Evolutionary conservation across 2,888 invertebrate genomes (phyloP), one percentile per base, ranked within the genome.

Genomic region (Bombylius discolor): DNA sequence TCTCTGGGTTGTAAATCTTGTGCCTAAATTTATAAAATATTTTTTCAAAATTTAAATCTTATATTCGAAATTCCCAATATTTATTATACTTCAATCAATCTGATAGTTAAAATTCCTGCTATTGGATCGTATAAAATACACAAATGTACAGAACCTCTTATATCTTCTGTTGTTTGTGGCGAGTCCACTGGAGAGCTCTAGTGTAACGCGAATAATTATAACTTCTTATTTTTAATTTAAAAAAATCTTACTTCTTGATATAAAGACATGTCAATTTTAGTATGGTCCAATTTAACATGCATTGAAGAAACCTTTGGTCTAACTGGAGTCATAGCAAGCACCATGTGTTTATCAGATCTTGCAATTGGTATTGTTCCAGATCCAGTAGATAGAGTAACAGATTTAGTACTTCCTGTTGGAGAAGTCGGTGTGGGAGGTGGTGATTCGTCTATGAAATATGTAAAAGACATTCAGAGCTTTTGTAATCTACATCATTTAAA

Each of bases 211-310:
- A 32, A 34, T 46, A 9, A 46, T 5, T 45, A 46, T 54, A 44
- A n/a, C 9, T n/a, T n/a, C 44, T 42, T 48, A 44, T 32, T 23
- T 56, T 53, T 49, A 51, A 51, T 52, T 46, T 39, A 52, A 46
- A 51, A 13, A 44, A 33, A 7, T 39, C 64, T 66, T 70, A 78
- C 78, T 65, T 74, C 75, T 66, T 77, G 76, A 63, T 80, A 80
- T n/a, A 79, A 65, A 1, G 79, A 73, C 58, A 78, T 77, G 66
- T 82, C 80, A 55, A 81, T 81, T 69, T 81, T 81, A 11, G 79
- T 77, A 63, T 80, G 81, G 67, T 82, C 83, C 61, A 84, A 70
- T 62, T 82, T 81, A 51, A 81, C 79, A 62, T 82, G 81, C 81
- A 82, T 82, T 31, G 82, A 77, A 23, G 77, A 72, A 5, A 79